Conservation (phyloP, 2,113 vertebrate genomes). For the Trogon surrucura region DNA sequence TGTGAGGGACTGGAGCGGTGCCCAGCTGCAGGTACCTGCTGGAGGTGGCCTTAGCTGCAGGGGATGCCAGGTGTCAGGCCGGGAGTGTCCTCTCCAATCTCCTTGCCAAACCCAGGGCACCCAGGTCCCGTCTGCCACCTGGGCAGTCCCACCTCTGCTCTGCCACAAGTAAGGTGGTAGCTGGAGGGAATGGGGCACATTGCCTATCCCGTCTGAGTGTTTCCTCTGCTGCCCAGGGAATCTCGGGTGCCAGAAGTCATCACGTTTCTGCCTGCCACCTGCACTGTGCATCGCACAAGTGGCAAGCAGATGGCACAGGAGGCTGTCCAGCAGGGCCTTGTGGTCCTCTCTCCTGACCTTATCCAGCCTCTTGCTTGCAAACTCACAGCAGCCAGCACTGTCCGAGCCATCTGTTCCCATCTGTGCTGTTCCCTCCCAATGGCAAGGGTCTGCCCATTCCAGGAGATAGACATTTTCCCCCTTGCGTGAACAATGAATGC, state of each 20-base stretch:
- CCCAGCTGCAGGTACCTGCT: background rate
- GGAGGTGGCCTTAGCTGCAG: background rate
- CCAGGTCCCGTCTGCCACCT: fast-evolving
- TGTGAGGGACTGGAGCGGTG: background rate
- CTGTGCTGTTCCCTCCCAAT: background rate
- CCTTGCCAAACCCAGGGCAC: background rate
- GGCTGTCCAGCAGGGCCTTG: background rate
- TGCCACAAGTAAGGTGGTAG: background rate
- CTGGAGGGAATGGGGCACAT: background rate
- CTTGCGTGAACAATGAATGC: background rate
- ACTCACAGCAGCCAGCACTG: background rate
- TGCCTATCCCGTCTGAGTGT: no score
- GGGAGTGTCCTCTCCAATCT: background rate
- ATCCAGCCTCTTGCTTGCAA: background rate
- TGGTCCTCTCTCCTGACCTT: background rate
- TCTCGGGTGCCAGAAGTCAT: background rate
- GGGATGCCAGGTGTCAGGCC: no score
- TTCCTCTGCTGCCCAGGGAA: background rate
- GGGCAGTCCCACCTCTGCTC: background rate
- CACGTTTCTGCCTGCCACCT: background rate
- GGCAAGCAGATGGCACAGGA: background rate
- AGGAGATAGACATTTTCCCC: background rate
- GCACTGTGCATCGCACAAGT: fast-evolving
- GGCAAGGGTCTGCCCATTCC: background rate
- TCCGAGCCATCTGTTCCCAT: background rate